phyloP scores from a whole-genome alignment of 2,888 invertebrate species.

The Metalampra italica region DNA sequence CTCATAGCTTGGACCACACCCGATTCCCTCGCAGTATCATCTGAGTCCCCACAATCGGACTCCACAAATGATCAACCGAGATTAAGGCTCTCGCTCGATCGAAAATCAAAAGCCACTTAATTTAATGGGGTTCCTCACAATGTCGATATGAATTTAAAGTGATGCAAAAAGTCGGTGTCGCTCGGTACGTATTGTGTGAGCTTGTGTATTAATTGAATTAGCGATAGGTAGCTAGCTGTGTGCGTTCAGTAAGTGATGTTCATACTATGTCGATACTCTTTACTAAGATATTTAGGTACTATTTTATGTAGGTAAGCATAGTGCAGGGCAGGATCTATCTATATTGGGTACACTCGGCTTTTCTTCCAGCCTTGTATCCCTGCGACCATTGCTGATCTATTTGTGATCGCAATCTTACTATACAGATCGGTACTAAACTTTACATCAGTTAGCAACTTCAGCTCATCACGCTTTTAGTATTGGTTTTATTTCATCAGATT shows the following conservation, averaged over 20 bases:
- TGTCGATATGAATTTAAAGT: conserved; percentile 27
- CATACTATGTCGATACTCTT: not conserved
- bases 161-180: conserved; percentile 25
- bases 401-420: too few species aligned
- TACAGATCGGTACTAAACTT: too few species aligned
- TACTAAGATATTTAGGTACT: not conserved
- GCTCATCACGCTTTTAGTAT: too few species aligned
- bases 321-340: too few species aligned
- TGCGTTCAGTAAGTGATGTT: conserved; percentile 3
- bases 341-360: too few species aligned
- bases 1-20: conserved; percentile 22
- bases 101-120: conserved; percentile 53
- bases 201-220: conserved; percentile 45
- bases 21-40: conserved; percentile 13
- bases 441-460: too few species aligned
- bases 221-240: conserved; percentile 22
- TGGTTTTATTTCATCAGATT: too few species aligned
- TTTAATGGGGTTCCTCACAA: conserved; percentile 26
- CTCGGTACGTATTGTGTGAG: conserved; percentile 20
- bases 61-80: conserved; percentile 58
- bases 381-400: too few species aligned
- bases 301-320: not conserved
- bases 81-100: conserved; percentile 61
- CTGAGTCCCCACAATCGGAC: conserved; percentile 33
- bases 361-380: too few species aligned